These are phyloP conservation scores for Carpatolechia fugitivella DNA, from an alignment of 2,888 invertebrate genomes.

Conservation along the genomic window DNA sequence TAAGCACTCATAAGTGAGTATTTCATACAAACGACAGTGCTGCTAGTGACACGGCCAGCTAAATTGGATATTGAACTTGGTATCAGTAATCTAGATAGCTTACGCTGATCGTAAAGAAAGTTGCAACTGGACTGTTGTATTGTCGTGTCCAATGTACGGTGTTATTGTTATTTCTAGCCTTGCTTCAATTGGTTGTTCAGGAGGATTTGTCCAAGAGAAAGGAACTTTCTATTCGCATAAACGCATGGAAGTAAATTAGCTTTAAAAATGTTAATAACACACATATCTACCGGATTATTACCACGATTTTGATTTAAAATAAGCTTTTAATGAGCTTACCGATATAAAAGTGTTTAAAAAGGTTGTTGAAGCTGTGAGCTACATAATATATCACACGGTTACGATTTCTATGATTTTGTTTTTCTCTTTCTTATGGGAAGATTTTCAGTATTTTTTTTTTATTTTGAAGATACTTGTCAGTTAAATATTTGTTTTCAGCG, in stretches of 20 bases:
- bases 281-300: too few species aligned
- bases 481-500: too few species aligned
- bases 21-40: constrained; percentile 16
- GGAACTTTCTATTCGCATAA: constrained; percentile 7
- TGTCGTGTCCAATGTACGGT: constrained; percentile 8
- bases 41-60: not conserved
- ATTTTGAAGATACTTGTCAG: too few species aligned
- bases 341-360: too few species aligned
- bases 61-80: constrained; percentile 22
- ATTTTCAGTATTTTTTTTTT: too few species aligned
- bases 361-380: too few species aligned
- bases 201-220: not conserved
- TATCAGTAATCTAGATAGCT: constrained; percentile 17
- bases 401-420: too few species aligned
- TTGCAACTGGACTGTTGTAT: not conserved
- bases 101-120: constrained; percentile 12
- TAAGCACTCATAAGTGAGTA: not conserved
- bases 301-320: too few species aligned
- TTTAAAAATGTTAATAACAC: too few species aligned
- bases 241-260: not conserved
- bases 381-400: too few species aligned
- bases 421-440: too few species aligned
- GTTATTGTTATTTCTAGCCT: constrained; percentile 11
- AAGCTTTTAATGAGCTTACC: too few species aligned
- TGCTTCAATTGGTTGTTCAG: not conserved